Conservation (phyloP, 2,888 invertebrate species). For the Nomada fucata region DNA sequence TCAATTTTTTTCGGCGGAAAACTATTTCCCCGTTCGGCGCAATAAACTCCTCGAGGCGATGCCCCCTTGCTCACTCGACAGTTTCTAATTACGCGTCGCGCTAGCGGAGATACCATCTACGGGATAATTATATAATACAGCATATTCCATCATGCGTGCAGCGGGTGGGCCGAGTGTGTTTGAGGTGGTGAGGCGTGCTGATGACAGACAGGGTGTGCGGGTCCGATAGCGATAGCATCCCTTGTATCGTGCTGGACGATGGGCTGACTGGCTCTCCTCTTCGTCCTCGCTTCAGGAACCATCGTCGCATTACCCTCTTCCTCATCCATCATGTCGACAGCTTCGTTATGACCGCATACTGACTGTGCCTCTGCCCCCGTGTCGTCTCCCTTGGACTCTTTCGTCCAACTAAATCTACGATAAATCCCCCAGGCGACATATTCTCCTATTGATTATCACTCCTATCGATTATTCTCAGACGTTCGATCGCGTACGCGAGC, state of each 20-base stretch:
- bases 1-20: slow-evolving; percentile 11
- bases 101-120: slow-evolving; percentile 73
- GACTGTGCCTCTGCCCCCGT: slow-evolving; percentile 69
- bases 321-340: slow-evolving; percentile 82
- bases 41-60: slow-evolving; percentile 59
- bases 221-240: slow-evolving; percentile 79
- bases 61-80: slow-evolving; percentile 64
- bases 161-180: slow-evolving; percentile 78
- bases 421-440: slow-evolving; percentile 58
- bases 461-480: slow-evolving; percentile 33
- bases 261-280: slow-evolving; percentile 68
- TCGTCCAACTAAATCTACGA: slow-evolving; percentile 76
- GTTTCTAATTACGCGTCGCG: slow-evolving; percentile 76
- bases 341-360: slow-evolving; percentile 82
- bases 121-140: slow-evolving; percentile 79
- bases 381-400: slow-evolving; percentile 76
- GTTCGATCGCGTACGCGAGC: slow-evolving; percentile 22
- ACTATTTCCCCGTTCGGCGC: slow-evolving; percentile 42
- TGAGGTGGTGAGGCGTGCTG: slow-evolving; percentile 82
- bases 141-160: slow-evolving; percentile 77
- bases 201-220: slow-evolving; percentile 82
- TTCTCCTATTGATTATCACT: slow-evolving; percentile 41
- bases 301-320: slow-evolving; percentile 72
- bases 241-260: slow-evolving; percentile 78
- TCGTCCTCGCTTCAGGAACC: slow-evolving; percentile 74